Evolutionary conservation across 1,140 invertebrate species (phyloP).

Genomic region (Scaptomyza graminum): DNA sequence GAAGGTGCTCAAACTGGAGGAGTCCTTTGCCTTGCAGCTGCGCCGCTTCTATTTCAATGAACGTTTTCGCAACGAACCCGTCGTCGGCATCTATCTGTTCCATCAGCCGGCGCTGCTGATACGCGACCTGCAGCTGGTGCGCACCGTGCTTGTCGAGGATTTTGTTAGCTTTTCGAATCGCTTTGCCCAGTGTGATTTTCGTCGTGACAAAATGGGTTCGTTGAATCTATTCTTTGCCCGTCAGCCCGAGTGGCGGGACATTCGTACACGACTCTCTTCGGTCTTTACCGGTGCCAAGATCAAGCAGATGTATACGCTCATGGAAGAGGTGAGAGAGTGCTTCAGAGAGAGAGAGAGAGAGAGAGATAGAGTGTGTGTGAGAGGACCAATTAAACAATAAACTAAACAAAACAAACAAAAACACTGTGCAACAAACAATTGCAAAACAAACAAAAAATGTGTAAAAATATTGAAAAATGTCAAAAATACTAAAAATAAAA

Average conservation of each 20-base stretch:
- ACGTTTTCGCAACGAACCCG: conserved; percentile 69
- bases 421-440: conserved; percentile 33
- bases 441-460: neutral
- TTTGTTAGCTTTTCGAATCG: conserved; percentile 83
- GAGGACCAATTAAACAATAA: too few species aligned
- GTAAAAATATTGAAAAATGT: too few species aligned
- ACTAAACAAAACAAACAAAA: neutral
- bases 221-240: conserved; percentile 77
- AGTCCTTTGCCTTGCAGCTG: conserved; percentile 72
- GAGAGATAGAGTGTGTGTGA: neutral
- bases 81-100: conserved; percentile 84
- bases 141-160: conserved; percentile 85
- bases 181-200: conserved; percentile 67
- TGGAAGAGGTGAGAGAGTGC: conserved; percentile 80
- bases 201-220: conserved; percentile 72
- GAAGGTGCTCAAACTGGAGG: conserved; percentile 70
- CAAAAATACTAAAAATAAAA: too few species aligned
- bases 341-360: neutral
- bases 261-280: conserved; percentile 85
- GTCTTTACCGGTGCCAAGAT: conserved; percentile 86
- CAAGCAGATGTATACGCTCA: conserved; percentile 85
- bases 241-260: conserved; percentile 84
- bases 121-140: conserved; percentile 85
- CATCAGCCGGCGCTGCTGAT: conserved; percentile 84
- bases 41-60: conserved; percentile 74